A percentile compares a stretch with the other conserved stretches of the same genome.
Evolutionary conservation across 1,140 invertebrate genomes (phyloP).

Genomic region (Marisa cornuarietis): DNA sequence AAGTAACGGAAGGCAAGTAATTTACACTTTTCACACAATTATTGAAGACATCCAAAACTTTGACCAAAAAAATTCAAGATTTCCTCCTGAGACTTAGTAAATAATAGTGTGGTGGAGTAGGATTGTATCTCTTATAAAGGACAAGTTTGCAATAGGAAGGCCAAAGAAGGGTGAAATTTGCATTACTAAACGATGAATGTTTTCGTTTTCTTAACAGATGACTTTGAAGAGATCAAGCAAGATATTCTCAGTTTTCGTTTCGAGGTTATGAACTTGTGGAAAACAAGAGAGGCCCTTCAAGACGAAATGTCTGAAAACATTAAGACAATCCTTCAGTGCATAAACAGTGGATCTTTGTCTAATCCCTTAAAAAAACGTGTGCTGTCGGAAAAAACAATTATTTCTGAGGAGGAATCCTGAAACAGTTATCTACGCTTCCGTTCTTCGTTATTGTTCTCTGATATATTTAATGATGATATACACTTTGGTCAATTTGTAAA

Average conservation of each 20-base stretch:
- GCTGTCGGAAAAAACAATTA: not conserved
- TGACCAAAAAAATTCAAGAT: no score
- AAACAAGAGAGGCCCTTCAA: slow-evolving; percentile 26
- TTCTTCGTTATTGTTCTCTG: not conserved
- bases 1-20: slow-evolving; percentile 57
- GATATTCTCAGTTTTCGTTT: slow-evolving; percentile 62
- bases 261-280: slow-evolving; percentile 53
- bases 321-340: slow-evolving; percentile 20
- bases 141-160: no score
- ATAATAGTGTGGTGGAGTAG: no score
- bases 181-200: not conserved
- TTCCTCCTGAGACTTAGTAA: no score
- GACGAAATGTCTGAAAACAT: slow-evolving; percentile 32
- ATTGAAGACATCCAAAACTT: no score
- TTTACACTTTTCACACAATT: no score
- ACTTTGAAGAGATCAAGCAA: slow-evolving; percentile 62
- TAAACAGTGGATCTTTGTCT: not conserved
- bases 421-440: not conserved
- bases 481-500: not conserved
- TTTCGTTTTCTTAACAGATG: slow-evolving; percentile 41
- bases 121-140: no score
- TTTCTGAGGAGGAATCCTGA: not conserved
- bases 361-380: not conserved
- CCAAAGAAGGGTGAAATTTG: no score
- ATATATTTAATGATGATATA: not conserved